phyloP scores from a whole-genome alignment of 2,888 invertebrate genomes.

The Cephus runcator region DNA sequence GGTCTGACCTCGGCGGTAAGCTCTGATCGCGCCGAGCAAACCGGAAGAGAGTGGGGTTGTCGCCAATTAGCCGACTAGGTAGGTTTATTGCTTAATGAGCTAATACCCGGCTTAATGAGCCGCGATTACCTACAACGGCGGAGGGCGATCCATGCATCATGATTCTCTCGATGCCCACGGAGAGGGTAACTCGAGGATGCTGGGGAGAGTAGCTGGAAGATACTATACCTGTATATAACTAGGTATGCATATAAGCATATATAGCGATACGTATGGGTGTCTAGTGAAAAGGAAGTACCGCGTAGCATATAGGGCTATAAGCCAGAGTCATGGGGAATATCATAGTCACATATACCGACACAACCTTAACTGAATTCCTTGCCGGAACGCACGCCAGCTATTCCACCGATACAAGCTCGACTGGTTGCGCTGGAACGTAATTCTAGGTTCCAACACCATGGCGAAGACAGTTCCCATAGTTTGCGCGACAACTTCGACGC shows the following conservation, averaged over 20 bases:
- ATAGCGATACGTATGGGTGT: background rate
- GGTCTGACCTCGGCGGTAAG: conserved; percentile 8
- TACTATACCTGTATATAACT: background rate
- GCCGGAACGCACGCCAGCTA: background rate
- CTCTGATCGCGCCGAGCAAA: conserved; percentile 38
- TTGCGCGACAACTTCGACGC: background rate
- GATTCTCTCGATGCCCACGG: conserved; percentile 1
- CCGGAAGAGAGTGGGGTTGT: conserved; percentile 52
- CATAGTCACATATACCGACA: background rate
- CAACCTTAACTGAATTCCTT: background rate
- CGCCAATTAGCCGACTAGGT: conserved; percentile 55
- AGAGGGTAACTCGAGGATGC: background rate
- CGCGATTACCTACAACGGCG: conserved; percentile 49
- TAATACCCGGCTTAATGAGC: conserved; percentile 56
- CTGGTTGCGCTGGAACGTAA: background rate
- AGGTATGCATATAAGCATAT: background rate
- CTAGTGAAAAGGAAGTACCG: background rate
- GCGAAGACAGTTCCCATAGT: background rate
- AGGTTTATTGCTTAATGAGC: conserved; percentile 61
- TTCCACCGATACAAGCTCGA: background rate
- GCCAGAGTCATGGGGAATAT: background rate
- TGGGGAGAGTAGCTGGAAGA: background rate
- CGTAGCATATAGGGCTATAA: background rate
- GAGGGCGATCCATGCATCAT: conserved; percentile 16
- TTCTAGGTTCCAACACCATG: background rate